Percentiles rank a stretch among this genome's conserved stretches.
phyloP scores from a whole-genome alignment of 2,797 vertebrate genomes.

The Tamandua tetradactyla region DNA sequence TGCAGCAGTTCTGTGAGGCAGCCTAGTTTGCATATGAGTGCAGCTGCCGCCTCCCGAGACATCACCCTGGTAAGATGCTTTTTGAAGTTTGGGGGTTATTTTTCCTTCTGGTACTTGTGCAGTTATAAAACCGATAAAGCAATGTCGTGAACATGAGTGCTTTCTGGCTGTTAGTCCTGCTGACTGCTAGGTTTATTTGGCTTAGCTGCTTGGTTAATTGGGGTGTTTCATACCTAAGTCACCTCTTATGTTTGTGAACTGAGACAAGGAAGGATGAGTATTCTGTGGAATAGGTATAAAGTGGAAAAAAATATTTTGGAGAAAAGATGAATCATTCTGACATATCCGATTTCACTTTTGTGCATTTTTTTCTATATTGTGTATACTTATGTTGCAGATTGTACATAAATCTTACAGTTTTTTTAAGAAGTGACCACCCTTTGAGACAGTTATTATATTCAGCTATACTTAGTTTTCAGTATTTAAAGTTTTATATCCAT shows the following conservation, averaged over 20 bases:
- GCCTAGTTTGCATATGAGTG: slow-evolving; percentile 98
- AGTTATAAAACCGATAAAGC: background rate
- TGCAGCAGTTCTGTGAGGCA: slow-evolving; percentile 98
- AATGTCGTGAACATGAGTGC: background rate
- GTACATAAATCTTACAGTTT: background rate
- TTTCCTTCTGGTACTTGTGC: background rate
- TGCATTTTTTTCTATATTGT: background rate
- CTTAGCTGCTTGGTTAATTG: background rate
- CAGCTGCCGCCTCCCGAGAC: slow-evolving; percentile 96
- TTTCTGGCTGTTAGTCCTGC: background rate
- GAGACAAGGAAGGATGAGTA: background rate
- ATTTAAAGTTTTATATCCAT: slow-evolving; percentile 2
- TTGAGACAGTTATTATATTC: background rate
- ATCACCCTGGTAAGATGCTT: slow-evolving; percentile 94
- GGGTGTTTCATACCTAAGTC: background rate
- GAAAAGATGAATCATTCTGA: background rate
- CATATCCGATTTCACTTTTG: background rate
- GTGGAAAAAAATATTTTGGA: background rate
- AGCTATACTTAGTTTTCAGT: background rate
- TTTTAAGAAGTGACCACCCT: background rate
- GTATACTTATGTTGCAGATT: background rate
- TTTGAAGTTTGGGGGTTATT: background rate
- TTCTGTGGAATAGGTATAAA: background rate
- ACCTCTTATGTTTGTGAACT: background rate
- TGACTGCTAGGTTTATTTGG: background rate